Evolutionary conservation across 2,113 vertebrate genomes (phyloP).

Genomic region (Periophthalmodon schlosseri): DNA sequence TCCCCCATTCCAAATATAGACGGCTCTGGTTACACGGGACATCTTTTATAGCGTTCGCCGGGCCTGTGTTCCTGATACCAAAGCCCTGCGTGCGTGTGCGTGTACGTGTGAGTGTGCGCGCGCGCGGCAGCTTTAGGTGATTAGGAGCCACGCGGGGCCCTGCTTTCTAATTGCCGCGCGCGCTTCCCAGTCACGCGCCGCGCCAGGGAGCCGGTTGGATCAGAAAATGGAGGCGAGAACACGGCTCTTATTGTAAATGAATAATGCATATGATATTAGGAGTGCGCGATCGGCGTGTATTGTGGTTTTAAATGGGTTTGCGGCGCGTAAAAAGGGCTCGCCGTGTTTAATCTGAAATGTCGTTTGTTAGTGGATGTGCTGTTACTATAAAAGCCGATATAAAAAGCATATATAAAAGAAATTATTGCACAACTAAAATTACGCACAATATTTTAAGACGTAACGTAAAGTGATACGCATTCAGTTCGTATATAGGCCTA

Average conservation of each 20-base stretch:
- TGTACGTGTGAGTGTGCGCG: slow-evolving; percentile 8
- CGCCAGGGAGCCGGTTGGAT: slow-evolving; percentile 47
- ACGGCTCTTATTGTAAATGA: slow-evolving; percentile 41
- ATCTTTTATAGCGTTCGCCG: slow-evolving; percentile 10
- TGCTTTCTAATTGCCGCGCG: slow-evolving; percentile 57
- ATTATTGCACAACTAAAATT: neutral
- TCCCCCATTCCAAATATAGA: slow-evolving; percentile 1
- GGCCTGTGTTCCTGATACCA: neutral
- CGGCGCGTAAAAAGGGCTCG: neutral
- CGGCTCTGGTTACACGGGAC: slow-evolving; percentile 16
- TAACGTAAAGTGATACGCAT: neutral
- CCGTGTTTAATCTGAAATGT: neutral
- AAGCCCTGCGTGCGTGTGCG: neutral
- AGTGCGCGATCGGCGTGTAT: slow-evolving; percentile 7
- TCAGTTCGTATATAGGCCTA: too few relatives aligned
- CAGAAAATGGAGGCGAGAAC: slow-evolving; percentile 18
- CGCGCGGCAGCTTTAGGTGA: slow-evolving; percentile 47
- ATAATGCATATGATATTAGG: slow-evolving; percentile 3
- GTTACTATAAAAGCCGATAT: neutral
- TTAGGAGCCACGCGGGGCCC: slow-evolving; percentile 47
- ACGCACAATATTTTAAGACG: neutral
- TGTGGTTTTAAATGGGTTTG: neutral
- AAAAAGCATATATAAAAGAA: neutral
- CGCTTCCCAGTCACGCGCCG: slow-evolving; percentile 63
- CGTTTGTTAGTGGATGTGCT: neutral